phyloP scores from a whole-genome alignment of 30 jellyfish, hydroid and myxozoan genomes.

The Morbakka virulenta region DNA sequence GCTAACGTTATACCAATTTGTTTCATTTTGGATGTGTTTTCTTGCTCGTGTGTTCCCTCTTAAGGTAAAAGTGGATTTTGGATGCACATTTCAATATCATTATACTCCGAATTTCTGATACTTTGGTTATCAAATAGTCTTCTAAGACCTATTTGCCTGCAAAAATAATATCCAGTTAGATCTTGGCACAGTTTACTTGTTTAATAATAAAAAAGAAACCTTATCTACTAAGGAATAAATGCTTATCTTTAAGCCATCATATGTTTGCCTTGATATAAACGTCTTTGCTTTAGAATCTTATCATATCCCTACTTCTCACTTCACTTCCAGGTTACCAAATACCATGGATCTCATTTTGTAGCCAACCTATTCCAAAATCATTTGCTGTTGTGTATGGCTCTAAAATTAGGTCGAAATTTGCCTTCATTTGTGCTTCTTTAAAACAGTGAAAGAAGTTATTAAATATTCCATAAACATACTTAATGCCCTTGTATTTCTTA shows the following conservation, averaged over 20 bases:
- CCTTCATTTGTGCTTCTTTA: constrained; percentile 12
- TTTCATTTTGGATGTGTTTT: too few species aligned
- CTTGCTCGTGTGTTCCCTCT: too few species aligned
- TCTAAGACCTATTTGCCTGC: too few species aligned
- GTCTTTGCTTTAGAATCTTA: constrained; percentile 1
- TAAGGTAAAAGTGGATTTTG: too few species aligned
- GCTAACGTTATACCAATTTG: too few species aligned
- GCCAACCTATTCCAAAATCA: constrained; percentile 2
- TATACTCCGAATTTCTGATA: too few species aligned
- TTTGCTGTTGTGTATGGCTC: not conserved
- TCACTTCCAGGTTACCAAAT: not conserved
- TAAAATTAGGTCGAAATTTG: not conserved
- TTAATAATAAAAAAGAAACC: not conserved
- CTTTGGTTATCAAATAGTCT: too few species aligned
- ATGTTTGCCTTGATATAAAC: constrained; percentile 26
- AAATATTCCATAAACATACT: not conserved
- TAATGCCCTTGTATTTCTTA: too few species aligned
- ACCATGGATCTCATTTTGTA: constrained; percentile 1
- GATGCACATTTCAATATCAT: too few species aligned
- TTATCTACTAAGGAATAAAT: not conserved
- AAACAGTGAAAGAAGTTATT: constrained; percentile 10
- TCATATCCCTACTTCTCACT: not conserved
- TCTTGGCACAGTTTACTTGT: too few species aligned
- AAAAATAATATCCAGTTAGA: too few species aligned
- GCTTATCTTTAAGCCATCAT: not conserved